A percentile compares a stretch with the other conserved stretches of the same genome.
Evolutionary conservation across 2,113 vertebrate species (phyloP).

Genomic region (Corythornis vintsioides): DNA sequence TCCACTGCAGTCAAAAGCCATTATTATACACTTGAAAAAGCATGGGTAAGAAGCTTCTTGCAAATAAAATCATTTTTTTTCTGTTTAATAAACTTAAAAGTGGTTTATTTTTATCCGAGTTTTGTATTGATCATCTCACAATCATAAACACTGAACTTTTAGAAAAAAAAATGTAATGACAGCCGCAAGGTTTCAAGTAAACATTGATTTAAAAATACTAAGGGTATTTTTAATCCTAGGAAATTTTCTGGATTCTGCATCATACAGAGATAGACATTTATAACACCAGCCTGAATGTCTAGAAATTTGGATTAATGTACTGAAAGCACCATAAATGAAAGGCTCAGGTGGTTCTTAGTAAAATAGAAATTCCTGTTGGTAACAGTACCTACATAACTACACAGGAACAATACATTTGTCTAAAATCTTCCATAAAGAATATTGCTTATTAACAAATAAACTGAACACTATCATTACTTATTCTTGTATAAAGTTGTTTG

Average conservation of each 20-base stretch:
- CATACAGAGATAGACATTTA: background rate
- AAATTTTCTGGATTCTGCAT: background rate
- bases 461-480: background rate
- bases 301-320: background rate
- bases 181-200: background rate
- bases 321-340: background rate
- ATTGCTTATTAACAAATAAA: background rate
- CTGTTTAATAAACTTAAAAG: background rate
- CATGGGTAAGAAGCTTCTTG: background rate
- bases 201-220: background rate
- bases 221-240: background rate
- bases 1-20: background rate
- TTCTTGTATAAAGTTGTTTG: accelerated
- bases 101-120: background rate
- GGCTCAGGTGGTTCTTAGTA: accelerated
- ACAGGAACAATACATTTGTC: background rate
- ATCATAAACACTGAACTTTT: background rate
- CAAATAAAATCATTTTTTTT: background rate
- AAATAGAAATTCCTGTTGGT: background rate
- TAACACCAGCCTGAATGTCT: background rate
- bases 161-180: background rate
- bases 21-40: background rate
- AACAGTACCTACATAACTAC: background rate
- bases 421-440: background rate
- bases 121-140: background rate